Evolutionary conservation across 2,888 invertebrate species (phyloP).

Genomic region (Drosophila buzzatii): DNA sequence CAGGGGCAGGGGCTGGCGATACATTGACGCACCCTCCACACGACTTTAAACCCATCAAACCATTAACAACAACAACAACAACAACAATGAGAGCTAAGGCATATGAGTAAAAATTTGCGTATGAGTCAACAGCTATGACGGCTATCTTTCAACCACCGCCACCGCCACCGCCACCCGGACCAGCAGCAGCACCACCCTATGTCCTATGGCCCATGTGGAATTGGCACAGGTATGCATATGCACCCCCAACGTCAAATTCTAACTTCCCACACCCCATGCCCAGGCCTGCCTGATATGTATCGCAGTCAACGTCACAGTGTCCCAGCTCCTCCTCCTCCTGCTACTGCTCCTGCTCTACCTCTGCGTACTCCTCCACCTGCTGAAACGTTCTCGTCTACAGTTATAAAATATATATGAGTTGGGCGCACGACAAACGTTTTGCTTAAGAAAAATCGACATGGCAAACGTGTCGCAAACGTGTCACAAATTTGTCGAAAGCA

Average conservation of each 20-base stretch:
- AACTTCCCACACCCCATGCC: slow-evolving; percentile 13
- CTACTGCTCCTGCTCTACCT: background rate
- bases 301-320: slow-evolving; percentile 16
- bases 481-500: slow-evolving; percentile 67
- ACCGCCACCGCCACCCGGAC: slow-evolving; percentile 35
- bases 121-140: slow-evolving; percentile 72
- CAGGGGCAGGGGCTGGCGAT: slow-evolving; percentile 29
- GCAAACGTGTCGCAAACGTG: slow-evolving; percentile 77
- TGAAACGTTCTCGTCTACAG: slow-evolving; percentile 46
- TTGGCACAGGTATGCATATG: slow-evolving; percentile 58
- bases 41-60: slow-evolving; percentile 77
- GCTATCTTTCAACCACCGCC: slow-evolving; percentile 66
- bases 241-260: slow-evolving; percentile 45
- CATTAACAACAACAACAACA: slow-evolving; percentile 65
- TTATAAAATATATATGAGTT: slow-evolving; percentile 71
- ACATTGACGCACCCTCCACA: slow-evolving; percentile 69
- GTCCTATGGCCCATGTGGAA: slow-evolving; percentile 19
- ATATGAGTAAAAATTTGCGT: slow-evolving; percentile 77
- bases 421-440: slow-evolving; percentile 65
- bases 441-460: slow-evolving; percentile 77
- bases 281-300: slow-evolving; percentile 46
- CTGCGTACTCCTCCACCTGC: background rate
- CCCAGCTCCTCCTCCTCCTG: background rate
- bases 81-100: slow-evolving; percentile 32
- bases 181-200: slow-evolving; percentile 22